Evolutionary conservation across 2,113 vertebrate genomes (phyloP).

Genomic region (Bothrops jararaca): DNA sequence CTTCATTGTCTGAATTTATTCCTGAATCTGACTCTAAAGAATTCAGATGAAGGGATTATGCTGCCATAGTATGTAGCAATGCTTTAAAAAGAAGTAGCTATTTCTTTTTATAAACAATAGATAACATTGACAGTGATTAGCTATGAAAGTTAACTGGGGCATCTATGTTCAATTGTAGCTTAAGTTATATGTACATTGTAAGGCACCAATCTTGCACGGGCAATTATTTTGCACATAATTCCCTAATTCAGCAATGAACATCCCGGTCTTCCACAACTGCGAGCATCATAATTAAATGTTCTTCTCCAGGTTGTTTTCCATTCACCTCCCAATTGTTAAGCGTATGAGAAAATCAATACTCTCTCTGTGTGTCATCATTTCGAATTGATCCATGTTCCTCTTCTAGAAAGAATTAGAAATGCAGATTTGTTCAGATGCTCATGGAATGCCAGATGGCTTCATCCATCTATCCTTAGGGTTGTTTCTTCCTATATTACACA

Average conservation of each 20-base stretch:
- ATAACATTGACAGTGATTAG: neutral
- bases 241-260: neutral
- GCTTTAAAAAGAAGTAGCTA: neutral
- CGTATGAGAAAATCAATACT: neutral
- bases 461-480: neutral
- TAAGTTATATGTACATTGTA: neutral
- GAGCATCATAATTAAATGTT: neutral
- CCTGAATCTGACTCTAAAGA: neutral
- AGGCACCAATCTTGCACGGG: no score
- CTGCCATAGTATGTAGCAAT: neutral
- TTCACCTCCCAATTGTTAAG: neutral
- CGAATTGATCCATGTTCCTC: slow-evolving; percentile 25
- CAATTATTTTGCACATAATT: neutral
- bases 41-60: neutral
- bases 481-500: neutral
- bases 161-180: neutral
- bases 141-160: neutral
- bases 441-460: slow-evolving; percentile 23
- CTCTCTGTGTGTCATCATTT: neutral
- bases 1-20: neutral
- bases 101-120: neutral
- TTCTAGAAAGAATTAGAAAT: slow-evolving; percentile 10
- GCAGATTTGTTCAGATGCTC: slow-evolving; percentile 26
- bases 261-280: neutral
- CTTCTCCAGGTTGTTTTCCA: neutral